Evolutionary conservation across 1,140 invertebrate species (phyloP).

Genomic region (Leguminivora glycinivorella): DNA sequence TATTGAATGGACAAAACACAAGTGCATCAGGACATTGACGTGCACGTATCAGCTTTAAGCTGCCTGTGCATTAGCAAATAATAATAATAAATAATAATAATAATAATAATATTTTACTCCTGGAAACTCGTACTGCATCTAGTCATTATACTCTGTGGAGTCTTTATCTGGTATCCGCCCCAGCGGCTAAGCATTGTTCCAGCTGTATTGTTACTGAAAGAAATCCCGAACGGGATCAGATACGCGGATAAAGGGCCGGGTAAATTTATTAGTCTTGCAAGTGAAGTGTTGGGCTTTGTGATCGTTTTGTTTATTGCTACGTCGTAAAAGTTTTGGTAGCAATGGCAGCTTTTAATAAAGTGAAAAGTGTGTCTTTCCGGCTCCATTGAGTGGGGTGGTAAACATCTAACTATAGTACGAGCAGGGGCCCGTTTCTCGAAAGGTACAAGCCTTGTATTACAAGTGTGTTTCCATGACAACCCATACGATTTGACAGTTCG

Average conservation of each 20-base stretch:
- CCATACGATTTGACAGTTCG: too few species aligned
- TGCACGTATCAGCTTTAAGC: too few species aligned
- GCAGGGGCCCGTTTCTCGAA: too few species aligned
- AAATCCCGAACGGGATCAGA: slow-evolving; percentile 24
- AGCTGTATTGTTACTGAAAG: slow-evolving; percentile 12
- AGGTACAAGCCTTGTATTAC: too few species aligned
- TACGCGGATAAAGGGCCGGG: slow-evolving; percentile 21
- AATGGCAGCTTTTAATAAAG: not conserved
- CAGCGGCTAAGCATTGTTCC: slow-evolving; percentile 15
- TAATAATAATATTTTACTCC: too few species aligned
- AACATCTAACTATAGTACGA: too few species aligned
- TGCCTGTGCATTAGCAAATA: too few species aligned
- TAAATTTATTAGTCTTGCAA: slow-evolving; percentile 27
- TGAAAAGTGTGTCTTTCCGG: not conserved
- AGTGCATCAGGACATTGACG: too few species aligned
- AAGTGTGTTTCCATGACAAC: too few species aligned
- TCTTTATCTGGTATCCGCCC: slow-evolving; percentile 13
- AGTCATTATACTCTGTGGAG: not conserved
- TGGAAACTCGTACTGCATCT: not conserved
- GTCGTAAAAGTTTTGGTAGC: not conserved
- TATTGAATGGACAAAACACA: too few species aligned
- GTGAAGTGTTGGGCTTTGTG: slow-evolving; percentile 21
- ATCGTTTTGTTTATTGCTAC: slow-evolving; percentile 18
- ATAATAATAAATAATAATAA: too few species aligned
- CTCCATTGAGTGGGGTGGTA: too few species aligned